Base-by-base conservation (phyloP, 2,113 vertebrate species). In the Gasterosteus aculeatus region DNA sequence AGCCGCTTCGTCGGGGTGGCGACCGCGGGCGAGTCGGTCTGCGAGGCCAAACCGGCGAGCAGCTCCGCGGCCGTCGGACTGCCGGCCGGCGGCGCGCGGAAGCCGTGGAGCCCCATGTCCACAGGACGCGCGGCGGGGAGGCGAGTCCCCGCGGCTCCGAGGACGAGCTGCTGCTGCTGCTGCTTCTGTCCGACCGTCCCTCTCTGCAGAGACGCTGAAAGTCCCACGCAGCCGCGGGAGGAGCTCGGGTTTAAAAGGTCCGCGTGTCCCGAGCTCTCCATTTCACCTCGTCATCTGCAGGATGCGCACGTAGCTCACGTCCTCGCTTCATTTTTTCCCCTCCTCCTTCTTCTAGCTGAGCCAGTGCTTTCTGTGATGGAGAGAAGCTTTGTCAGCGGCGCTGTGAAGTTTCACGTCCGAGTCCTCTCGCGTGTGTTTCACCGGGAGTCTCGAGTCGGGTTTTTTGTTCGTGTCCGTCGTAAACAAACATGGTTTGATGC, bases 261-360 rank as follows among this genome's bases (percentile, higher is more conserved):
- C 85, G 79, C 72, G 69, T 81, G 86, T 89, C 88, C 90, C 91
- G 85, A 91, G 85, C 90, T 91, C 93, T 95, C 94, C 94, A 95
- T 95, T 91, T 93, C 92, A 94, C 91, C 85, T 90, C 92, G 80
- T 90, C 89, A 78, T 87, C 81, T 72, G 87, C 89, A 85, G 86
- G 80, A 80, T 86, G 87, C 88, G 88, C 93, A 93, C 92, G 93
- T 92, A 93, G 90, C 88, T 85, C 94, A 94, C 91, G 93, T 93
- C 92, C 93, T 87, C 89, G 80, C 91, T 74, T 93, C 94, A 95
- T 95, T 85, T 94, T 38, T 38, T 38, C 7, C 7, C 7, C 35
- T 38, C 7, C 35, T 38, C 7, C 35, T 38, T 35, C 33, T 7
- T 94, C 86, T 85, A 78, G 69, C 79, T 29, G 77, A 86, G 84